Conservation (phyloP, 2,797 vertebrate species). For the Sebastiscus albofasciatus region DNA sequence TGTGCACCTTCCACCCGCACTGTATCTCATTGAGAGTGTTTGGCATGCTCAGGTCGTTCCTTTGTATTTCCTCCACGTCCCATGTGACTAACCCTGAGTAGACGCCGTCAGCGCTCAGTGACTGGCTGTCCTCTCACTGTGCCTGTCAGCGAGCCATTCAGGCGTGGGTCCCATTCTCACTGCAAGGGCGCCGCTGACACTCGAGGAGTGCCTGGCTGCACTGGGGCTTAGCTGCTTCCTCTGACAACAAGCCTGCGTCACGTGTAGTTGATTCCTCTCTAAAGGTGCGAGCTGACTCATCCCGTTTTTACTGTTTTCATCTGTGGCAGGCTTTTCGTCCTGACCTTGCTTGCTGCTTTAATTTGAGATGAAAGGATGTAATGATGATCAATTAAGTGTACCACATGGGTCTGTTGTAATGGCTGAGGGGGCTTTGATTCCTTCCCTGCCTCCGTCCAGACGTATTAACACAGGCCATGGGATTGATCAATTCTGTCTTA, state of each 20-base stretch:
- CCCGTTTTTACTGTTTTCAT: constrained; percentile 3
- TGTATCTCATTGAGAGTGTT: constrained; percentile 27
- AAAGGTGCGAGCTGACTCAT: constrained; percentile 16
- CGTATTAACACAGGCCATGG: background rate
- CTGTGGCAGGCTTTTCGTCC: background rate
- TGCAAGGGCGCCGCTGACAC: constrained; percentile 39
- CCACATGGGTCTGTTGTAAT: background rate
- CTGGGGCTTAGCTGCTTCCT: constrained; percentile 29
- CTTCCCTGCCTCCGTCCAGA: constrained; percentile 12
- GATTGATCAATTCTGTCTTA: constrained; percentile 44
- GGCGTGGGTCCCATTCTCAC: constrained; percentile 59
- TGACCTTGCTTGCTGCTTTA: constrained; percentile 21
- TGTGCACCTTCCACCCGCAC: background rate
- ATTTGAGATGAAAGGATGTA: background rate
- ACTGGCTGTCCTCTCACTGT: constrained; percentile 62
- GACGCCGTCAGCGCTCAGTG: constrained; percentile 55
- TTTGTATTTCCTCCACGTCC: constrained; percentile 55
- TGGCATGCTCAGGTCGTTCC: constrained; percentile 52
- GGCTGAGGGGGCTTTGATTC: background rate
- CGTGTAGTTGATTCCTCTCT: constrained; percentile 23
- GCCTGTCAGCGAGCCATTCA: constrained; percentile 67
- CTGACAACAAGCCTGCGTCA: constrained; percentile 34
- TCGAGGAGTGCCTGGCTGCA: constrained; percentile 41
- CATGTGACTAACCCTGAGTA: constrained; percentile 64
- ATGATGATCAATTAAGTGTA: constrained; percentile 10